Conservation (phyloP, 1,140 invertebrate genomes). For the Hyles vespertilio region DNA sequence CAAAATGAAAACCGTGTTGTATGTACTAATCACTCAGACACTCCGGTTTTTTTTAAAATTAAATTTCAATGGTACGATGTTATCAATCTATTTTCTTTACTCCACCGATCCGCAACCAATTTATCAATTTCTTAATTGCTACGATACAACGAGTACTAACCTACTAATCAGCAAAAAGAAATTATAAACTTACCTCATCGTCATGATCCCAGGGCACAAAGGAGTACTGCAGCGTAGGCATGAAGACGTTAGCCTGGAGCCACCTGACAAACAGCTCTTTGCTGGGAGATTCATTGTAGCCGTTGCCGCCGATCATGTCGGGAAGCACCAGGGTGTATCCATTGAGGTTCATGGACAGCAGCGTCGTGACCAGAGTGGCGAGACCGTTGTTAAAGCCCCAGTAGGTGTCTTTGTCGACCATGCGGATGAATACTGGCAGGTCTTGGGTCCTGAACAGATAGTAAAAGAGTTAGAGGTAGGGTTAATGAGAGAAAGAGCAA, state of each 20-base stretch:
- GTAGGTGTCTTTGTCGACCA: conserved; percentile 90
- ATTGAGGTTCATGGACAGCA: conserved; percentile 87
- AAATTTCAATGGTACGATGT: too few relatives aligned
- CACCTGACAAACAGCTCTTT: conserved; percentile 91
- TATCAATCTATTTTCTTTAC: too few relatives aligned
- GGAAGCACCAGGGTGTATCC: conserved; percentile 92
- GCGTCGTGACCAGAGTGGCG: conserved; percentile 85
- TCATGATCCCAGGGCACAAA: conserved; percentile 92
- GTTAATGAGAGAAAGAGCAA: too few relatives aligned
- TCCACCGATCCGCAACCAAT: too few relatives aligned
- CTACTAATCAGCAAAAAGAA: too few relatives aligned
- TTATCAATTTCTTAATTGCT: too few relatives aligned
- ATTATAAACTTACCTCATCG: conserved; percentile 70
- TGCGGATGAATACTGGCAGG: conserved; percentile 87
- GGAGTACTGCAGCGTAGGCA: conserved; percentile 93
- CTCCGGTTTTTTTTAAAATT: too few relatives aligned
- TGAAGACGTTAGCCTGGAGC: conserved; percentile 90
- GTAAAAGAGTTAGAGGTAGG: too few relatives aligned
- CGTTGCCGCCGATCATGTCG: conserved; percentile 96
- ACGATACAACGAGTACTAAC: too few relatives aligned
- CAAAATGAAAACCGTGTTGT: too few relatives aligned
- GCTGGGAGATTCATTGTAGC: conserved; percentile 80
- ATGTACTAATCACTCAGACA: too few relatives aligned
- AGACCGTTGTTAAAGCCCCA: conserved; percentile 89
- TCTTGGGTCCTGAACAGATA: conserved; percentile 79